Evolutionary conservation across 2,888 invertebrate genomes (phyloP).

Genomic region (Vanessa cardui): DNA sequence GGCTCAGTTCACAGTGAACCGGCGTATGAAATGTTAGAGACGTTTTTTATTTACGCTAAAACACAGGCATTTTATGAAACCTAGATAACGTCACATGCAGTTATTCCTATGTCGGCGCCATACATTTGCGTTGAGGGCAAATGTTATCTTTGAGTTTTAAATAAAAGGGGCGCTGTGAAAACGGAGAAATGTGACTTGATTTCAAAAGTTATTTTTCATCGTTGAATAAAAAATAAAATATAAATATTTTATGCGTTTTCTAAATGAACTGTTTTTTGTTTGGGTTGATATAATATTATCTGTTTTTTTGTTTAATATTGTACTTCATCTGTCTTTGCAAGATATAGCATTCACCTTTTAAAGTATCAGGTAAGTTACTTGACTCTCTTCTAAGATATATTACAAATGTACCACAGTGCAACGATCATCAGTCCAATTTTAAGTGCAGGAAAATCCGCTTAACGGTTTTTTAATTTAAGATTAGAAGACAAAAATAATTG

Average conservation of each 20-base stretch:
- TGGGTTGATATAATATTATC: background rate
- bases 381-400: too few species aligned
- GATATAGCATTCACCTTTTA: too few species aligned
- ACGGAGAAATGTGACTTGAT: constrained; percentile 12
- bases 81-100: constrained; percentile 40
- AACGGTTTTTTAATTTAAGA: too few species aligned
- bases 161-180: constrained; percentile 23
- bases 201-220: background rate
- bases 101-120: constrained; percentile 39
- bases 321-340: too few species aligned
- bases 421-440: too few species aligned
- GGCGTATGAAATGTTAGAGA: constrained; percentile 30
- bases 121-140: constrained; percentile 35
- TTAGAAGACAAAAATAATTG: too few species aligned
- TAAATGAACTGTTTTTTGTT: background rate
- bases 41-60: constrained; percentile 35
- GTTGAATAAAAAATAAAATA: constrained; percentile 7
- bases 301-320: too few species aligned
- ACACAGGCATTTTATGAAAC: constrained; percentile 33
- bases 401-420: too few species aligned
- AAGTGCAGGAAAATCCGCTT: too few species aligned
- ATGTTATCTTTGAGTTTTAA: constrained; percentile 36
- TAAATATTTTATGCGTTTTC: background rate
- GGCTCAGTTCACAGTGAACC: constrained; percentile 13
- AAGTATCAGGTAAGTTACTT: too few species aligned